Percentiles rank a stretch among this genome's conserved stretches.
Evolutionary conservation across 2,113 vertebrate species (phyloP).

Genomic region (Clarias batrachus): DNA sequence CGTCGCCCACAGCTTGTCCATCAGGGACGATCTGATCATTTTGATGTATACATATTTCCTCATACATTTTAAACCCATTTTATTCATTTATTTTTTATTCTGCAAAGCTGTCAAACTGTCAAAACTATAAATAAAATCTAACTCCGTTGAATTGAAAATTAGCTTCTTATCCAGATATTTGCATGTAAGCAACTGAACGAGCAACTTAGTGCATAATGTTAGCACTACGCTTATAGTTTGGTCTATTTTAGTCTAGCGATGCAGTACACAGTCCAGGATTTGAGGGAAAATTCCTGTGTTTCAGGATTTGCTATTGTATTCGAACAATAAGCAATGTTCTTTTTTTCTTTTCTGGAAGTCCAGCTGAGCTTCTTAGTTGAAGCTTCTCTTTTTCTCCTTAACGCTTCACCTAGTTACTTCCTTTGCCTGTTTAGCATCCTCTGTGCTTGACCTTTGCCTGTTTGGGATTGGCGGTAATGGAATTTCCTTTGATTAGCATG

Average conservation of each 20-base stretch:
- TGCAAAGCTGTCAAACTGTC: too few species aligned
- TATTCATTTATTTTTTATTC: too few species aligned
- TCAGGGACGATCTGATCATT: too few species aligned
- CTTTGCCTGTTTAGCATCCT: not conserved
- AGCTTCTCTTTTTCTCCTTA: not conserved
- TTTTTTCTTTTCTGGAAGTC: not conserved
- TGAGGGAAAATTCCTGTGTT: not conserved
- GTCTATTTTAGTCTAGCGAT: not conserved
- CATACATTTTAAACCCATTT: too few species aligned
- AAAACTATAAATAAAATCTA: too few species aligned
- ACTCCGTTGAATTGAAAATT: not conserved
- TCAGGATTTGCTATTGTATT: slow-evolving; percentile 6
- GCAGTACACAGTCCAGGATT: not conserved
- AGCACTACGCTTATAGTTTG: not conserved
- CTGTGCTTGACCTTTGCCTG: not conserved
- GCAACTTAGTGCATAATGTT: not conserved
- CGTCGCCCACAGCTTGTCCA: too few species aligned
- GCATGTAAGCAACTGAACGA: not conserved
- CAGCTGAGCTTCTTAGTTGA: not conserved
- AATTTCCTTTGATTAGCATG: not conserved
- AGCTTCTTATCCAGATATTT: not conserved
- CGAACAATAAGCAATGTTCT: not conserved
- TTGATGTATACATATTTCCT: too few species aligned
- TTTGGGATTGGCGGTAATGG: not conserved
- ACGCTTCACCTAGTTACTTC: not conserved